Evolutionary conservation across 2,888 invertebrate genomes (phyloP).

Genomic region (Schrankia costaestrigalis): DNA sequence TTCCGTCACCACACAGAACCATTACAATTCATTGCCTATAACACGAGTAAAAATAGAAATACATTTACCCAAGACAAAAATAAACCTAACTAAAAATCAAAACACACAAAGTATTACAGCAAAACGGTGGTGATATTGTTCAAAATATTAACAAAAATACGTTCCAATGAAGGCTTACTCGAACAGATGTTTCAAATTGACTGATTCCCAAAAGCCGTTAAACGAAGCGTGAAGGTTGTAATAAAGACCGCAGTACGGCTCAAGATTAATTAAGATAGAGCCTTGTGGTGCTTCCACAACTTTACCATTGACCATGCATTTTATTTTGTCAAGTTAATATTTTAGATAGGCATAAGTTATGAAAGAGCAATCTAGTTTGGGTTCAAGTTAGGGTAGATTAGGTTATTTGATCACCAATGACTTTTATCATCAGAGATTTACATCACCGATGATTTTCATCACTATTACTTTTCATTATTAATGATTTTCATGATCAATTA

Average conservation of each 20-base stretch:
- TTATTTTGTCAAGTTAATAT: conserved; percentile 12
- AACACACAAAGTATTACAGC: conserved; percentile 8
- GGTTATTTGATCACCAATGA: too few species aligned
- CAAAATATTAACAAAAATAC: conserved; percentile 27
- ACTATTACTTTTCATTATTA: too few species aligned
- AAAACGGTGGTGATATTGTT: conserved; percentile 19
- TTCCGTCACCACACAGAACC: too few species aligned
- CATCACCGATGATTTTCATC: too few species aligned
- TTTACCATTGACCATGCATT: conserved; percentile 52
- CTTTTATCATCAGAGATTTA: too few species aligned
- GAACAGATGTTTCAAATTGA: conserved; percentile 57
- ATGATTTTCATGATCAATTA: too few species aligned
- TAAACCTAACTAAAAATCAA: conserved; percentile 5
- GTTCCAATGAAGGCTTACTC: conserved; percentile 27
- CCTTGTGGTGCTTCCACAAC: conserved; percentile 46
- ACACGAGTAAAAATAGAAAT: neutral
- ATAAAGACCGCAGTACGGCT: conserved; percentile 59
- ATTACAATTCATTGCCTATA: too few species aligned
- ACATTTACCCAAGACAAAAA: conserved; percentile 1
- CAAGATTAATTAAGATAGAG: conserved; percentile 70
- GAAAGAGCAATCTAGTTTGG: too few species aligned
- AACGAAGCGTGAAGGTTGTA: conserved; percentile 63
- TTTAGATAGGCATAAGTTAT: too few species aligned
- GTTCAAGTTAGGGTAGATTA: too few species aligned
- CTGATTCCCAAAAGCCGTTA: conserved; percentile 59